Evolutionary conservation across 2,888 invertebrate species (phyloP), one percentile per base, ranked within the genome.

Genomic region (Alitta virens): DNA sequence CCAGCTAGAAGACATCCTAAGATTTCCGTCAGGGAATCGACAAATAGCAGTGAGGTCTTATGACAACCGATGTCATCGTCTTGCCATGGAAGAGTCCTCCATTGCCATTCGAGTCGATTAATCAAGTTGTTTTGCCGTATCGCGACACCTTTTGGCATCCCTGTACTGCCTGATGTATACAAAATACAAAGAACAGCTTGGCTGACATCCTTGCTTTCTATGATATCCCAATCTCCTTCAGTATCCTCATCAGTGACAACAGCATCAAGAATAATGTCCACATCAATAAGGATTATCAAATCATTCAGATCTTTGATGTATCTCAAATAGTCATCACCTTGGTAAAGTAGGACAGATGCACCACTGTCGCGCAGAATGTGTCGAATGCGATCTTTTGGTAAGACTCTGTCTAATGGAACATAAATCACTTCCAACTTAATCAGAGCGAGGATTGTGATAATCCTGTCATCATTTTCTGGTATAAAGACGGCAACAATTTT

Each of bases 31-130:
- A 92, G 88, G 0, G 93, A 91, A 79, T 94, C 94, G 2, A 94
- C 93, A 77, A 94, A 95, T 0, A 94, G 94, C 21, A 94, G 83
- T 0, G 94, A 91, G 0, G 94, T 94, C 83, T 94, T 94, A 84
- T 94, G 94, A 0, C 92, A 89, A 72, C 92, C 90, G 2, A 86
- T 86, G 9, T 85, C 85, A 75, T 92, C 91, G 0, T 86, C 85
- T 0, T 85, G 82, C 80, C 88, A 94, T 0, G 94, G 92, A 76
- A 94, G 90, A 0, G 86, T 86, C 18, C 87, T 85, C 87, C 93
- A 94, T 79, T 94, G 94, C 92, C 94, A 94, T 78, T 87, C 87
- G 21, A 94, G 85, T 0, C 94, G 88, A 79, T 94, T 77, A 23
- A 72, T 53, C 14, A 74, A 86, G 0, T 90, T 88, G 25, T 87